Conservation (phyloP, 2,797 vertebrate species). For the Helicolenus hilgendorfi region DNA sequence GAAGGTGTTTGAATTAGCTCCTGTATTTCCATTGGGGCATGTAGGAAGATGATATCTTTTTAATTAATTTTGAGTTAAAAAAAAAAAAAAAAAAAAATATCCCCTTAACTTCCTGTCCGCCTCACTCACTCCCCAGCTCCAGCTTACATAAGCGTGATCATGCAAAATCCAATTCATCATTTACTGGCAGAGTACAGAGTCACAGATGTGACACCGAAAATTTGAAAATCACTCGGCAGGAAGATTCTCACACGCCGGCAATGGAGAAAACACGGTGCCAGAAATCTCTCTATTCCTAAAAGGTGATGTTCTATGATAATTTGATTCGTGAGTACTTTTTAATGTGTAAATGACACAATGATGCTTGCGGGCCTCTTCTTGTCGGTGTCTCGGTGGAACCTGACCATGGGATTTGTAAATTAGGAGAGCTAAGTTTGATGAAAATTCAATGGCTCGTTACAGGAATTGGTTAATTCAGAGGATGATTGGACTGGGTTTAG, state of each 20-base stretch:
- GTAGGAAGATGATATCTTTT: conserved; percentile 71
- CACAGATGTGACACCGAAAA: conserved; percentile 74
- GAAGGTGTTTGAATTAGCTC: conserved; percentile 59
- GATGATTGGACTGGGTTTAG: conserved; percentile 37
- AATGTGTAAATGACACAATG: conserved; percentile 60
- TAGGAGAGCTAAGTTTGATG: conserved; percentile 73
- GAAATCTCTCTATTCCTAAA: conserved; percentile 50
- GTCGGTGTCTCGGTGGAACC: conserved; percentile 20
- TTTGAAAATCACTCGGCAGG: conserved; percentile 65
- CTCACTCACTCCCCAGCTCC: conserved; percentile 13
- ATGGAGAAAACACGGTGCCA: conserved; percentile 36
- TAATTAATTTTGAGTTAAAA: conserved; percentile 68
- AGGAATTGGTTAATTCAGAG: conserved; percentile 63
- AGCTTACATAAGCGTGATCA: conserved; percentile 57
- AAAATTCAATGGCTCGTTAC: conserved; percentile 64
- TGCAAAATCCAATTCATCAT: conserved; percentile 70
- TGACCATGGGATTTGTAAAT: conserved; percentile 69
- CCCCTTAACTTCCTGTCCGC: conserved; percentile 37
- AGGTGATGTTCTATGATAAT: conserved; percentile 76
- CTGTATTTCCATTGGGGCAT: conserved; percentile 46
- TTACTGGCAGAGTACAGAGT: conserved; percentile 70
- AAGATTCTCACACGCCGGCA: conserved; percentile 45
- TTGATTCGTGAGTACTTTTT: conserved; percentile 53
- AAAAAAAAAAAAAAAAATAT: conserved; percentile 8
- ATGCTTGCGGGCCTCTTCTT: conserved; percentile 33